Evolutionary conservation across 1,140 invertebrate genomes (phyloP), one percentile per base, ranked within the genome.

Genomic region (Drosophila tsacasi): DNA sequence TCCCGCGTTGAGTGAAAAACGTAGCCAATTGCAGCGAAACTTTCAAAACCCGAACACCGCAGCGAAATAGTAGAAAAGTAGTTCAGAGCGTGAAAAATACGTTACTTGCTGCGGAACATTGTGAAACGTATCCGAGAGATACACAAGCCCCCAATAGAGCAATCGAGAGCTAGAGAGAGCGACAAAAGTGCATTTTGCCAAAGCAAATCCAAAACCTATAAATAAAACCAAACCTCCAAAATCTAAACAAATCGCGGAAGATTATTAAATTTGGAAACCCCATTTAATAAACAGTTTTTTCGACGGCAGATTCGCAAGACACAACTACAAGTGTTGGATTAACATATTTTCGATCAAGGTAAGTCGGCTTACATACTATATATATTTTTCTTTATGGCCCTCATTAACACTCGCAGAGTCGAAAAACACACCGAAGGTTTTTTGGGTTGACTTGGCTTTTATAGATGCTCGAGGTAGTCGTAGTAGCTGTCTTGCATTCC

Each of bases 61-160:
- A 76, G 52, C 62, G 65, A 84, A 61, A 79, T 79, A 80, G 79
- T 57, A 57, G 76, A 90, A 72, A 90, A 90, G 85, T 90, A 90
- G 85, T 79, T 85, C 85, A 89, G 65, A 76, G 82, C 81, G 74
- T 76, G 67, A 74, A 80, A 83, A 78, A 74, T 80, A 80, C 68
- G 75, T 78, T 73, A 82, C 39, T 57, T 49, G 68, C 76, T 55
- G 39, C 72, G 19, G 58, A 80, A 82, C 21, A 44, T 84, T 77
- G 82, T 77, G 59, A 81, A 81, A 81, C 73, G 65, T 65, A 82
- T 73, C 64, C 46, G 60, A 76, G 79, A 81, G 79, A 81, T 81
- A 71, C 64, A 76, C 67, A 19, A 35, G 49, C 25, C 47, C 46
- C 44, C 32, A 39, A 30, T 32, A 9, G 23, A 68, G 30, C 37